These are phyloP conservation scores for Scrobipalpa atriplicella DNA, from an alignment of 2,888 invertebrate genomes.

Conservation along the genomic window DNA sequence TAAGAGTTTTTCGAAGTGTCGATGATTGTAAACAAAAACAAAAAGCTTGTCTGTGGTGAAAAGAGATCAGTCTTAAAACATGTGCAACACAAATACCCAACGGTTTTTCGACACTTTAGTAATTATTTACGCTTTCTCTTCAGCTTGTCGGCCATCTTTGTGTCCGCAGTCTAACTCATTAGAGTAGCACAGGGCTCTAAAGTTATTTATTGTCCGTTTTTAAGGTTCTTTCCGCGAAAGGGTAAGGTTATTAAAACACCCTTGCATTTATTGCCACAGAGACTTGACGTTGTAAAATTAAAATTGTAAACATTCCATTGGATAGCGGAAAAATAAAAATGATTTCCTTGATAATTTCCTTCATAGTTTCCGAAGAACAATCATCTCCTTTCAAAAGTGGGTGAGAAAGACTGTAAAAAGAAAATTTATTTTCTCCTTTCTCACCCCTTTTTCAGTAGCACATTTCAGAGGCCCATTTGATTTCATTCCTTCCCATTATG, in stretches of 20 bases:
- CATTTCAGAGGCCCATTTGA: conserved; percentile 17
- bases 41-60: too few species aligned
- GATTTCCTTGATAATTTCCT: too few species aligned
- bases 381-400: background rate
- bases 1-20: too few species aligned
- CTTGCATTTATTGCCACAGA: conserved; percentile 9
- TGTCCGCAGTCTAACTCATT: conserved; percentile 56
- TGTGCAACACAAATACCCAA: too few species aligned
- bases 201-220: conserved; percentile 61
- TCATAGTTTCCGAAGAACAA: background rate
- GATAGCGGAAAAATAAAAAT: background rate
- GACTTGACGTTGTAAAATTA: background rate
- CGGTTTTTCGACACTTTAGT: too few species aligned
- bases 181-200: conserved; percentile 54
- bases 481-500: conserved; percentile 26
- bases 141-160: background rate
- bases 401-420: background rate
- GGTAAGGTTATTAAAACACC: conserved; percentile 17
- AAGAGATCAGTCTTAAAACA: too few species aligned
- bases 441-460: conserved; percentile 15
- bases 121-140: background rate
- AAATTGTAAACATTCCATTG: background rate
- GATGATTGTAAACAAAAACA: too few species aligned
- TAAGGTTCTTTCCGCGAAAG: conserved; percentile 21
- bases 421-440: background rate